A percentile compares a stretch with the other conserved stretches of the same genome.
Conservation (phyloP, 2,113 vertebrate species). For the Cyanoderma ruficeps region DNA sequence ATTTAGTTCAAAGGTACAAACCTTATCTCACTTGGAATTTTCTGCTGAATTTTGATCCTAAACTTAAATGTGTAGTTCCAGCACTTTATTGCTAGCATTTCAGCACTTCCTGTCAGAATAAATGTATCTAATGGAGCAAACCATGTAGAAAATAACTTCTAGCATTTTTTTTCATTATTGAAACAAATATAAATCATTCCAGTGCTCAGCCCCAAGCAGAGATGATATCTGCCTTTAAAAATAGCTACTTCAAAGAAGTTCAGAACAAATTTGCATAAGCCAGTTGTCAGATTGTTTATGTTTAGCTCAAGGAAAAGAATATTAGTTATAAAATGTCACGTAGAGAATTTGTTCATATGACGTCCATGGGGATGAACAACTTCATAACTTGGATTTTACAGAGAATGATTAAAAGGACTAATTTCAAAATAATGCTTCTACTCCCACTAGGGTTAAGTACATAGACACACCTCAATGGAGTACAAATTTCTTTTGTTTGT, state of each 20-base stretch:
- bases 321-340: constrained; percentile 66
- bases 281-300: constrained; percentile 66
- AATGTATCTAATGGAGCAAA: constrained; percentile 59
- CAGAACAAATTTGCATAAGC: constrained; percentile 71
- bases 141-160: constrained; percentile 69
- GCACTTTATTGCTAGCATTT: constrained; percentile 29
- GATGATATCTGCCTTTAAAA: constrained; percentile 74
- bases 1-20: background rate
- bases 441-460: constrained; percentile 15
- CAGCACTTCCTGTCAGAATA: constrained; percentile 51
- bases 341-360: constrained; percentile 52
- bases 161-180: constrained; percentile 48
- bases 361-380: constrained; percentile 37
- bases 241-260: constrained; percentile 73
- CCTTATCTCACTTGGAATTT: background rate
- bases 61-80: constrained; percentile 15
- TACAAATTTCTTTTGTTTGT: constrained; percentile 49
- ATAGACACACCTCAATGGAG: constrained; percentile 9
- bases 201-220: constrained; percentile 53
- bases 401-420: constrained; percentile 1
- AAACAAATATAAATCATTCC: constrained; percentile 54
- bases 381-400: constrained; percentile 11
- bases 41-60: constrained; percentile 11
- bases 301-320: constrained; percentile 66
- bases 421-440: constrained; percentile 30